These are phyloP conservation scores for Microchirus variegatus DNA, from an alignment of 2,797 vertebrate species.

Conservation along the genomic window DNA sequence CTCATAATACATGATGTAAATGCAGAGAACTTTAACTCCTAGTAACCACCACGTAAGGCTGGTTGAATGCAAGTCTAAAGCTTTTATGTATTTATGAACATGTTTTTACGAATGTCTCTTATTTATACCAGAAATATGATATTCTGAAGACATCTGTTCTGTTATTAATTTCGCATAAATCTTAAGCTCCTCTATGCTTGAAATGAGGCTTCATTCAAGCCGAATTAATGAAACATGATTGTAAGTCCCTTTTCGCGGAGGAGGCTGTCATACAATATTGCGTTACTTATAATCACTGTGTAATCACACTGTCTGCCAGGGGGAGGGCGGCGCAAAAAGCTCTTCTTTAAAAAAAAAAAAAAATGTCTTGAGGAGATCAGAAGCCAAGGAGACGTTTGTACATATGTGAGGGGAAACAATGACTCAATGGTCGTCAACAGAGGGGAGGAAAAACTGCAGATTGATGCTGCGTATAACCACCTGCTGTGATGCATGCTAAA, in stretches of 20 bases:
- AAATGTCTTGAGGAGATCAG: constrained; percentile 93
- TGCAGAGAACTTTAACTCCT: constrained; percentile 78
- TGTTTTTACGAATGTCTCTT: constrained; percentile 66
- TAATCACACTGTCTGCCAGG: constrained; percentile 93
- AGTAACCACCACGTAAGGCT: constrained; percentile 80
- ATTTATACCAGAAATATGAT: constrained; percentile 86
- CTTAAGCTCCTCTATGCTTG: constrained; percentile 95
- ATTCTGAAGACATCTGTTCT: constrained; percentile 97
- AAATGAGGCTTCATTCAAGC: constrained; percentile 96
- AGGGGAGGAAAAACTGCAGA: constrained; percentile 78
- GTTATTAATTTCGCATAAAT: constrained; percentile 99
- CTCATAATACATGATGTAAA: constrained; percentile 79
- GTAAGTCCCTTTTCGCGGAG: constrained; percentile 93
- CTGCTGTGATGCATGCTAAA: constrained; percentile 60
- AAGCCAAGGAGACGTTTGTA: constrained; percentile 83
- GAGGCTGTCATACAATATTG: constrained; percentile 94
- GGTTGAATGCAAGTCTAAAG: constrained; percentile 78
- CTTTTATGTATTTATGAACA: constrained; percentile 71
- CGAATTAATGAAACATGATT: constrained; percentile 99
- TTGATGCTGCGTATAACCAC: constrained; percentile 38
- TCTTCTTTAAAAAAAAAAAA: constrained; percentile 86
- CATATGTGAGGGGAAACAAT: constrained; percentile 59
- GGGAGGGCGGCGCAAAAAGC: constrained; percentile 89
- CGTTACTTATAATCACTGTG: constrained; percentile 94
- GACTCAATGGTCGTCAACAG: constrained; percentile 83